Evolutionary conservation across 2,888 invertebrate species (phyloP), one percentile per base, ranked within the genome.

Genomic region (Neoascia interrupta): DNA sequence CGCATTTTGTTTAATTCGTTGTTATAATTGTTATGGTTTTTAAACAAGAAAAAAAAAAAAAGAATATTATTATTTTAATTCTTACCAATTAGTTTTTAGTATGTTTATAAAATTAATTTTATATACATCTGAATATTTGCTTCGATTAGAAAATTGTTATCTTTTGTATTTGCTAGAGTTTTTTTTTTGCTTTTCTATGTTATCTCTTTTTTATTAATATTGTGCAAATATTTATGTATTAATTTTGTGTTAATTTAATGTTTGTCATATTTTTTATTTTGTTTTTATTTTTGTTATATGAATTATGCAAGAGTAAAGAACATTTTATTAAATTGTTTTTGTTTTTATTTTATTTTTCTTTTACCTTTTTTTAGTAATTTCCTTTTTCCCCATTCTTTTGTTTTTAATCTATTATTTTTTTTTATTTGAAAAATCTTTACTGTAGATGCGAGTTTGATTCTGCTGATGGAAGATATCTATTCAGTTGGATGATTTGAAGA

Each of bases 171-270:
- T 79, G 60, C 73, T 76, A 51, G 53, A 60, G 58, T 72, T 60
- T 31, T n/a, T 66, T 66, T 36, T 74, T 79, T 73, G 66, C 73
- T 73, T 76, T 73, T 61, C 66, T 73, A 66, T 79, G 79, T 79
- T 79, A 79, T 79, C 68, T 79, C 54, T 73, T 79, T 66, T 60
- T 73, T 66, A 69, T 76, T 64, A 79, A 79, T 79, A 79, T 68
- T 68, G 79, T 79, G 79, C 79, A 79, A 79, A 79, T 79, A 79
- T 79, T 72, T 76, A 79, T 73, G 41, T 73, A 68, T 31, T 51
- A 54, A 73, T 28, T 66, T 73, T 68, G 79, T 79, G 79, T 79
- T 79, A 66, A 79, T 73, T 73, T 79, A 73, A 79, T 79, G 79
- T 79, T 79, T 79, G 68, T 79, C 79, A 73, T 79, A 76, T 72